A percentile compares a stretch with the other conserved stretches of the same genome.
Evolutionary conservation across 1,140 invertebrate species (phyloP).

Genomic region (Pseudobourletiella spinata): DNA sequence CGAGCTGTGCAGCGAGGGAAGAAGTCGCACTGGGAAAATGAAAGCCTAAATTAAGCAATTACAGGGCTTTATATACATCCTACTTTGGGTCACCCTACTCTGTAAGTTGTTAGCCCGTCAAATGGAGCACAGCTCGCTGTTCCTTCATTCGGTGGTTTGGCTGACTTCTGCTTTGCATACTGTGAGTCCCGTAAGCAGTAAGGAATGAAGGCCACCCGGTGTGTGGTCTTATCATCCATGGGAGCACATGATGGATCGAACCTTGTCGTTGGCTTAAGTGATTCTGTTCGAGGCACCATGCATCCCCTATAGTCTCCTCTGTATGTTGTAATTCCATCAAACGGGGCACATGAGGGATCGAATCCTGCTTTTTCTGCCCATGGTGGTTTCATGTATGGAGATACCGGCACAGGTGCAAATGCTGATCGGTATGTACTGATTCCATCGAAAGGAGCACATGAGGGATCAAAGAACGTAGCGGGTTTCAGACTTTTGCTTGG

Average conservation of each 20-base stretch:
- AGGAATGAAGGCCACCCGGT: conserved; percentile 18
- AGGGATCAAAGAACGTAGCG: conserved; percentile 3
- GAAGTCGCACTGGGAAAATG: conserved; percentile 7
- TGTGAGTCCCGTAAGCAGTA: conserved; percentile 16
- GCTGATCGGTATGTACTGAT: conserved; percentile 15
- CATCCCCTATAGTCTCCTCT: conserved; percentile 21
- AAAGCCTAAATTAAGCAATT: no score
- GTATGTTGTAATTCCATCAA: conserved; percentile 28
- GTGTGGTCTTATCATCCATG: conserved; percentile 28
- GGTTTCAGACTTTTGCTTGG: conserved; percentile 11
- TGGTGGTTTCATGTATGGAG: conserved; percentile 1
- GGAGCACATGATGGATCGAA: conserved; percentile 16
- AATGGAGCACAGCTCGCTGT: conserved; percentile 19
- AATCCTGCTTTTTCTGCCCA: conserved; percentile 3
- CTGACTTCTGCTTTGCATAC: conserved; percentile 16
- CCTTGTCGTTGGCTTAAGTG: conserved; percentile 16
- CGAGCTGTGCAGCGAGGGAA: neutral
- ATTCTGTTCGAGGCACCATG: conserved; percentile 3
- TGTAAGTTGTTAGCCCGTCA: conserved; percentile 27
- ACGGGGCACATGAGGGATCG: conserved; percentile 17
- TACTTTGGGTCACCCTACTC: no score
- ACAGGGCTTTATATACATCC: no score
- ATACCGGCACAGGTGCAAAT: conserved; percentile 6
- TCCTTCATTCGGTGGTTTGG: conserved; percentile 1
- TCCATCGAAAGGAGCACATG: conserved; percentile 15